Base-by-base conservation (phyloP, 2,113 vertebrate genomes). In the Petrocephalus microphthalmus region DNA sequence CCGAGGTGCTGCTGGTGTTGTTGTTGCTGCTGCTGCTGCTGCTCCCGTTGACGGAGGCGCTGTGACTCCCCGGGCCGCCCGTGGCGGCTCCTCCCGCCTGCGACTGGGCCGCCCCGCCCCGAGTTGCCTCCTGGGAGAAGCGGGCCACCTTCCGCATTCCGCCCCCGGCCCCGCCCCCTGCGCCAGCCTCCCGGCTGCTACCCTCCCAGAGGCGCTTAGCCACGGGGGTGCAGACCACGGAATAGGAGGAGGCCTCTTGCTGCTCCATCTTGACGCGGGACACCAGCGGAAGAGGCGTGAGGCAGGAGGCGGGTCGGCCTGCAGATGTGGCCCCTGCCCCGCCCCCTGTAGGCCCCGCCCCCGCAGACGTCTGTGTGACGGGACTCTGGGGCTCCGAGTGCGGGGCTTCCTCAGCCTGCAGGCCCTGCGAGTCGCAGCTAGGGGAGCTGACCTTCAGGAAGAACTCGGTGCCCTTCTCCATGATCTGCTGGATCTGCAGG, bases 401-500 rank as follows among this genome's bases (percentile, higher is more conserved):
- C 0, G 97, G 97, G 15, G 97, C 94, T 90, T 99, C 98, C 91
- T 99, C 98, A 0, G 95, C 91, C 37, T 98, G 97, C 47, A 99
- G 94, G 71, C 98, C 98, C 91, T 99, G 98, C 0, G 98, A 99
- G 94, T 99, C 98, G 25, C 98, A 99, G 94, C 97, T 98, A 5
- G 98, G 98, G 0, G 98, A 99, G 93, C 96, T 96, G 93, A 99
- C 98, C 96, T 99, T 99, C 82, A 99, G 96, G 95, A 99, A 98
- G 95, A 99, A 98, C 93, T 99, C 98, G 0, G 98, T 99, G 92
- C 98, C 98, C 83, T 99, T 98, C 93, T 99, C 98, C 97, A 99
- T 99, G 93, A 99, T 99, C 94, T 99, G 97, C 92, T 99, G 98
- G 94, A 99, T 99, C 96, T 99, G 98, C 92, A 99, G 95, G 94